phyloP scores from a whole-genome alignment of 2,888 invertebrate genomes.

The Calameuta pallipes region DNA sequence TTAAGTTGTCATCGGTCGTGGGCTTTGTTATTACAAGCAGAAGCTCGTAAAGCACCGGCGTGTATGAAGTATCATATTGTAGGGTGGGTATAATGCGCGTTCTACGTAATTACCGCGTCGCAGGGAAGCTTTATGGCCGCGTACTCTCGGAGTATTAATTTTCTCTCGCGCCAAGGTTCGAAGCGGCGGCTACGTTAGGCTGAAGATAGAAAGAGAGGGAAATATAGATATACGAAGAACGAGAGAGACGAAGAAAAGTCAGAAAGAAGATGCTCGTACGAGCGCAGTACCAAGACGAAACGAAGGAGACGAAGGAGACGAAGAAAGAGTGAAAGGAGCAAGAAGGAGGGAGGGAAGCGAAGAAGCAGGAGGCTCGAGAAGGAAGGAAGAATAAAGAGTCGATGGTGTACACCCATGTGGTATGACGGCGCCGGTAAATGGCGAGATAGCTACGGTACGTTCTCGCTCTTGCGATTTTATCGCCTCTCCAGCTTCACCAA shows the following conservation, averaged over 20 bases:
- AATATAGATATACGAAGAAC: neutral
- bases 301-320: neutral
- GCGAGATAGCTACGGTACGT: slow-evolving; percentile 43
- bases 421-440: slow-evolving; percentile 40
- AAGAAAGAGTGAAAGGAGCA: neutral
- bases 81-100: slow-evolving; percentile 45
- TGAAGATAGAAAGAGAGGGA: slow-evolving; percentile 18
- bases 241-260: neutral
- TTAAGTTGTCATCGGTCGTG: slow-evolving; percentile 55
- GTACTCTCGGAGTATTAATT: slow-evolving; percentile 59
- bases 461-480: slow-evolving; percentile 52
- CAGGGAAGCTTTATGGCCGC: slow-evolving; percentile 59
- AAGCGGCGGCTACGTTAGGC: neutral
- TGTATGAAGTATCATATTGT: slow-evolving; percentile 32
- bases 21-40: slow-evolving; percentile 55
- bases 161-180: slow-evolving; percentile 46
- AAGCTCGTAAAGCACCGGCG: slow-evolving; percentile 52
- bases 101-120: slow-evolving; percentile 60
- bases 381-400: slow-evolving; percentile 11
- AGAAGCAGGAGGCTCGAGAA: neutral
- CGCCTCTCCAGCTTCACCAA: slow-evolving; percentile 31
- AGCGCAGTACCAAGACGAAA: neutral
- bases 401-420: slow-evolving; percentile 23
- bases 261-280: neutral
- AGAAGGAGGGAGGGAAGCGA: neutral